These are phyloP conservation scores for Pseudoips prasinana DNA, from an alignment of 2,888 invertebrate genomes.

Conservation along the genomic window DNA sequence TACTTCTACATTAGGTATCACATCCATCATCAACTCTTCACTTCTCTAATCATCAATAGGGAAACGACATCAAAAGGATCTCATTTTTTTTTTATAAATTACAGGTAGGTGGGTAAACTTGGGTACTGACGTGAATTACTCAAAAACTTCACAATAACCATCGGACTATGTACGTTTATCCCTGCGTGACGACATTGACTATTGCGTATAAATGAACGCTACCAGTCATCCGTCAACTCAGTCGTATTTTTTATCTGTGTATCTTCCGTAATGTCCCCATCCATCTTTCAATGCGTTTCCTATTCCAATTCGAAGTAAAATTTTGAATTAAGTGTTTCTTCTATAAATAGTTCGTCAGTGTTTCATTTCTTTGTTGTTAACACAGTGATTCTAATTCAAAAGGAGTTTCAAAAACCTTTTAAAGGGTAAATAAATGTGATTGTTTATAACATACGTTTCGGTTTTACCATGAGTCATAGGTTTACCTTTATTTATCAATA, in stretches of 20 bases:
- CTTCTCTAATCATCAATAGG: no score
- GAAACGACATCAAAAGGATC: no score
- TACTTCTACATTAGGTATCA: no score
- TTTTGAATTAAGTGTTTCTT: conserved; percentile 27
- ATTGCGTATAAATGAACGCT: conserved; percentile 28
- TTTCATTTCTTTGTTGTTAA: conserved; percentile 18
- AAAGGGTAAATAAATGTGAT: conserved; percentile 35
- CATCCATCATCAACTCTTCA: no score
- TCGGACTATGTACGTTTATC: no score
- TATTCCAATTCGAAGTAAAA: conserved; percentile 43
- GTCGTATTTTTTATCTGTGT: conserved; percentile 30
- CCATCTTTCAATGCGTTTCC: conserved; percentile 60
- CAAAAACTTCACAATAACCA: no score
- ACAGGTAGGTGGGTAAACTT: no score
- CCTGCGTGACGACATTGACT: no score
- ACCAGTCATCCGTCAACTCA: conserved; percentile 28
- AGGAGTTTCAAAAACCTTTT: conserved; percentile 19
- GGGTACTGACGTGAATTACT: no score
- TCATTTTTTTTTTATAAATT: no score
- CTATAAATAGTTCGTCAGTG: conserved; percentile 23
- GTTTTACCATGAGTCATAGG: conserved; percentile 68
- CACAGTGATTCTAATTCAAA: conserved; percentile 23
- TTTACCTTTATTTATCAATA: conserved; percentile 61
- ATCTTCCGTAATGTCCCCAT: conserved; percentile 28
- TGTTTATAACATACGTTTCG: conserved; percentile 47